A percentile compares a stretch with the other conserved stretches of the same genome.
Conservation (phyloP, 2,888 invertebrate species). For the Sinopyrophorus schimmeli region DNA sequence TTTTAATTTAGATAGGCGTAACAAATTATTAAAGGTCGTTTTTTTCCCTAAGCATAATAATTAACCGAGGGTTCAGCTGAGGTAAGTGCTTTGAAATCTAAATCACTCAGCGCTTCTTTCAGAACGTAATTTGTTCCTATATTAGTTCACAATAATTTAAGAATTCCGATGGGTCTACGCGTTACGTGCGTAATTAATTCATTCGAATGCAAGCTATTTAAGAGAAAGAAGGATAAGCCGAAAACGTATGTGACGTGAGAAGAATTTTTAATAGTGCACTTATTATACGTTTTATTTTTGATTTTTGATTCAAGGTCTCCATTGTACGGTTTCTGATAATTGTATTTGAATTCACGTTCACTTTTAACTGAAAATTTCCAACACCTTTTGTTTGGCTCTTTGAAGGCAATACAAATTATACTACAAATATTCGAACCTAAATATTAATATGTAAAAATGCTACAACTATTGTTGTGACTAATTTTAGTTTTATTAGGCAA, state of each 20-base stretch:
- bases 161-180: constrained; percentile 5
- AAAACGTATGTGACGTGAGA: constrained; percentile 3
- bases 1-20: too few species aligned
- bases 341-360: background rate
- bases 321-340: background rate
- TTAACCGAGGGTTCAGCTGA: background rate
- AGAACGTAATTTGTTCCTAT: constrained; percentile 1
- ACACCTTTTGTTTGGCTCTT: too few species aligned
- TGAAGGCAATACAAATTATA: too few species aligned
- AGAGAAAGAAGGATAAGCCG: background rate
- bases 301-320: constrained; percentile 2
- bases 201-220: background rate
- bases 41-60: background rate
- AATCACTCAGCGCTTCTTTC: constrained; percentile 5
- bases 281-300: constrained; percentile 6
- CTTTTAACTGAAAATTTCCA: too few species aligned
- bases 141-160: constrained; percentile 7
- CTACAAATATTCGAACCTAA: too few species aligned
- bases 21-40: too few species aligned
- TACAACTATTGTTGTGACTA: too few species aligned
- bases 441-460: too few species aligned
- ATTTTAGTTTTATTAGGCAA: too few species aligned
- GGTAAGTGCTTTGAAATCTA: constrained; percentile 1
- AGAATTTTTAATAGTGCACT: background rate
- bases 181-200: constrained; percentile 11